Base-by-base conservation (phyloP, 2,888 invertebrate genomes). In the Aspidapion aeneum region DNA sequence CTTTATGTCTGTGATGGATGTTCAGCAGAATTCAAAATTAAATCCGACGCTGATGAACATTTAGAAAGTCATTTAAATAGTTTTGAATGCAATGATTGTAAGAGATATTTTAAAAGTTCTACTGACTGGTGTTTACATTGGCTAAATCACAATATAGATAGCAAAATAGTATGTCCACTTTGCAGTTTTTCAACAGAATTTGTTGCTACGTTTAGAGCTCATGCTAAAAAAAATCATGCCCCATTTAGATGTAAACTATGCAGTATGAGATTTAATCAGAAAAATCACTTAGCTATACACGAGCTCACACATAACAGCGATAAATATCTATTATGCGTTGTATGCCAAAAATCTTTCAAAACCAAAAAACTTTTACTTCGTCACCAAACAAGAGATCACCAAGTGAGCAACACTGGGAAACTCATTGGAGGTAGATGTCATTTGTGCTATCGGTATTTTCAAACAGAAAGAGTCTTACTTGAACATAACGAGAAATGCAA, bases 401-500 rank as follows among this genome's bases (percentile, higher is more conserved):
- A 70, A 1, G 81, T 77, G 3, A 75, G 77, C 1, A 78, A 78
- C 12, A 76, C 78, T 1, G 79, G 81, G 9, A 77, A 80, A 68
- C 74, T 79, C 0, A 81, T 82, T 50, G 73, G 81, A 17, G 79
- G 78, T 58, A 75, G 78, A 49, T 77, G 78, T 66, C 65, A 62
- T n/a, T 62, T 75, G 1, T 79, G 78, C 61, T 67, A 67, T 21
- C 76, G 74, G 63, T 69, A 72, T 12, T 78, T 76, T 66, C 70
- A 71, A 51, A 75, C 75, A 64, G 64, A 69, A 12, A 67, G 66
- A 2, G 75, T 73, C 0, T 71, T 85, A 1, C 82, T 81, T 74
- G 77, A 78, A 18, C 85, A 85, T 63, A 79, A 81, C 1, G 69
- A 69, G 1, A 75, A 78, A 18, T 83, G 65, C 20, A 74, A 74